Evolutionary conservation across 2,797 vertebrate species (phyloP), one percentile per base, ranked within the genome.

Genomic region (Percopsis omiscomaycus): DNA sequence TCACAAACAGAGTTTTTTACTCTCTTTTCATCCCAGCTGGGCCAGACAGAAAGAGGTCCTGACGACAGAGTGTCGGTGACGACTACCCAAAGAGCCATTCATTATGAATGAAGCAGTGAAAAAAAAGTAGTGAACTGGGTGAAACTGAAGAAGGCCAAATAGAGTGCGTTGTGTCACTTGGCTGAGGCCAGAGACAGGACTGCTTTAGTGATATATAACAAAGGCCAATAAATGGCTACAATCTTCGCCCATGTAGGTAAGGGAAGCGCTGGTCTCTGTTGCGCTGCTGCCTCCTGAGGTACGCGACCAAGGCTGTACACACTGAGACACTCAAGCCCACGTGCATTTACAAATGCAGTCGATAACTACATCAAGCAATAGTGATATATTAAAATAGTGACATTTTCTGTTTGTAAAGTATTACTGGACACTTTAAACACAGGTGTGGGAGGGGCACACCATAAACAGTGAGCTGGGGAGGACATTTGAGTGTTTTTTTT

Each of bases 171-270:
- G 86, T 91, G 89, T 92, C 89, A 85, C 89, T 89, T 88, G 86
- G 89, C 85, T 80, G 79, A 89, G 72, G 88, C 83, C 88, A 91
- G 89, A 91, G 86, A 92, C 90, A 91, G 56, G 85, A 91, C 89
- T 87, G 84, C 86, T 88, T 90, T 84, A 91, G 89, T 89, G 86
- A 91, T 91, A 88, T 86, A 74, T 78, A 87, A 91, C 91, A 90
- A 84, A 91, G 93, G 92, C 86, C 79, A 88, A 84, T 67, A 32
- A 28, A 71, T 68, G 71, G 74, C 77, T 84, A 84, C 76, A 53
- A 62, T 82, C 86, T 80, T 82, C 79, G 78, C 81, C 84, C 90
- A 15, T 8, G 12, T 48, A 15, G 12, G 12, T 13, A 65, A 8
- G 3, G 45, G 53, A 60, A 42, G 9, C 37, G 9, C 59, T 51